Base-by-base conservation (phyloP, 2,113 vertebrate genomes). In the Centropristis striata region DNA sequence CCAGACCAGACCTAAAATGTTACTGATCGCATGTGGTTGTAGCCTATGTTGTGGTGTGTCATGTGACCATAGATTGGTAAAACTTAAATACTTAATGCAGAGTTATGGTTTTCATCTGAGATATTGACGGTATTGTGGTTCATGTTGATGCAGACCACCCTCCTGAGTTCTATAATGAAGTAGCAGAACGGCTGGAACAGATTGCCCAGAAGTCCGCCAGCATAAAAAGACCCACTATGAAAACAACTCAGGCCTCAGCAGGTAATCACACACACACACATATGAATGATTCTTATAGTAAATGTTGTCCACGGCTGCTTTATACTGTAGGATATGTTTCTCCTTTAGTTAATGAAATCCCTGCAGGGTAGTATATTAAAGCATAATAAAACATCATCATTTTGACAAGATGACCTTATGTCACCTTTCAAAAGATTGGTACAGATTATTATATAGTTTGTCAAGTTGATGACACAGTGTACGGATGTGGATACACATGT, bases 161-260 rank as follows among this genome's bases (percentile, higher is more conserved):
- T 42, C 91, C 90, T 5, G 78, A 87, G 28, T 95, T 95, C 87
- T 95, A 95, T 49, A 14, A 85, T 10, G 92, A 88, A 4, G 91
- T 95, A 16, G 95, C 93, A 21, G 75, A 91, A 68, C 92, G 80
- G 25, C 84, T 95, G 85, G 92, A 92, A 18, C 77, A 81, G 78
- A 92, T 95, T 4, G 94, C 92, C 25, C 81, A 87, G 59, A 90
- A 65, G 70, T 85, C 84, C n/a, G 64, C 69, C 66, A 93, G 84
- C 13, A 46, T 81, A 15, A 92, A 81, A 69, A 92, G 20, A 11
- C 61, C 51, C 8, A 14, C 70, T 64, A n/a, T 3, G 7, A 46
- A 53, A n/a, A n/a, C n/a, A n/a, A 4, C 18, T 60, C 36, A 27
- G 25, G 21, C 23, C 8, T 1, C 68, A 25, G 9, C 81, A 86